Evolutionary conservation across 2,113 vertebrate genomes (phyloP), one percentile per base, ranked within the genome.

Genomic region (Hylia prasina): DNA sequence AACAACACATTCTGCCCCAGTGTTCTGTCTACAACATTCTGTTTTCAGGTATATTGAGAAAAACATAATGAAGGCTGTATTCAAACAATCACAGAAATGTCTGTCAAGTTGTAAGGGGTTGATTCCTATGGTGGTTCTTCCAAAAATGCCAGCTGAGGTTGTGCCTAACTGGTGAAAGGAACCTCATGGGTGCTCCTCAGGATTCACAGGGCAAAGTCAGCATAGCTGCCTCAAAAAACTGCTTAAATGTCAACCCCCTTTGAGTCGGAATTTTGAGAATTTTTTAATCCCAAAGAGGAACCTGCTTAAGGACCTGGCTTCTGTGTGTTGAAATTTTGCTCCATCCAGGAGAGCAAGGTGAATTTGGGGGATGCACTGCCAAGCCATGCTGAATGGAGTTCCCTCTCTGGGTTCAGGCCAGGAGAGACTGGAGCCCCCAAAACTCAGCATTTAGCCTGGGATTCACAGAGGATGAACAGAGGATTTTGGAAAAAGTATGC

Each of bases 291-390:
- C 9, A 33, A 63, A 69, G 35, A 20, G 0, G 0, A 7, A 8
- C 4, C n/a, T 77, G 9, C 16, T 63, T 48, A 31, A 63, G 23
- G 28, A 58, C 25, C 25, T 66, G 44, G 4, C 7, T 53, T 33
- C 3, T 20, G 6, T 31, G 7, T 10, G 4, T 64, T 4, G 1
- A 28, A 30, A 28, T 81, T 44, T 53, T 2, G 0, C 16, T 39
- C 14, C 8, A 3, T 30, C 39, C 9, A 47, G 33, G 60, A 57
- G 1, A 70, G 8, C 16, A 61, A 65, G 19, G 19, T 44, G 50
- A 72, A 24, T 44, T 24, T 80, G 30, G 24, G 22, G 12, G 16
- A 22, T 48, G 58, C 0, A 2, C 13, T 53, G 37, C 7, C 4
- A 48, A 61, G 51, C 18, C 8, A 2, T 14, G 13, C 19, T 65